Evolutionary conservation across 2,888 invertebrate species (phyloP), one percentile per base, ranked within the genome.

Genomic region (Pachycephus smyrnensis): DNA sequence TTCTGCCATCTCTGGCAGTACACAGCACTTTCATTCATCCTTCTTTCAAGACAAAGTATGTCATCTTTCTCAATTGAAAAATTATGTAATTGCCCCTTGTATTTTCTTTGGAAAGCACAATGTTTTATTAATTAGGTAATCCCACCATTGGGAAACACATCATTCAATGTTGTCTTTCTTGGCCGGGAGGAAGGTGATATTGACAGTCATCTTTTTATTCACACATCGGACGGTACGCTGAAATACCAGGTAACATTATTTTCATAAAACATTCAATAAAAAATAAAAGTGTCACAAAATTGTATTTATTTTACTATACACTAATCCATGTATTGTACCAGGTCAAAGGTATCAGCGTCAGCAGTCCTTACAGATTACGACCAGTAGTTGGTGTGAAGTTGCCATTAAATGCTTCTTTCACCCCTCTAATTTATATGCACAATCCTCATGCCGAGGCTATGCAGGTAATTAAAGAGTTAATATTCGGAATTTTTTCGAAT

Each of bases 1-100:
- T 91, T 96, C 97, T 90, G 98, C 98, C 84, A 97, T 99, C 90
- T 97, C 98, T 84, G 98, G 98, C 88, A 97, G 96, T 92, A 97
- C 98, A 86, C 96, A 97, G 68, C 97, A 98, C 93, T 99, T 99
- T 93, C 98, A 99, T 92, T 98, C 98, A 89, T 98, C 98, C 84
- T 98, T 99, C 94, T 98, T 98, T 92, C 96, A 98, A 90, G 95
- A 98, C 89, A 98, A 98, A 95, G 98, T 98, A 91, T 92, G 92
- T 55, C 23, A 55, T 23, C 78, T 69, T 55, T 75, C 23, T 15
- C 12, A 71, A 31, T 4, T 31, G 1, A 33, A 33, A 33, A 71
- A 0, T 12, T 31, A 71, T 2, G 23, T 71, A 31, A 71, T 31
- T 31, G 15, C 32, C 30, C 2, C 30, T 15, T 31, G n/a, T 33